Base-by-base conservation (phyloP, 2,113 vertebrate species). In the Telmatochromis sp. region DNA sequence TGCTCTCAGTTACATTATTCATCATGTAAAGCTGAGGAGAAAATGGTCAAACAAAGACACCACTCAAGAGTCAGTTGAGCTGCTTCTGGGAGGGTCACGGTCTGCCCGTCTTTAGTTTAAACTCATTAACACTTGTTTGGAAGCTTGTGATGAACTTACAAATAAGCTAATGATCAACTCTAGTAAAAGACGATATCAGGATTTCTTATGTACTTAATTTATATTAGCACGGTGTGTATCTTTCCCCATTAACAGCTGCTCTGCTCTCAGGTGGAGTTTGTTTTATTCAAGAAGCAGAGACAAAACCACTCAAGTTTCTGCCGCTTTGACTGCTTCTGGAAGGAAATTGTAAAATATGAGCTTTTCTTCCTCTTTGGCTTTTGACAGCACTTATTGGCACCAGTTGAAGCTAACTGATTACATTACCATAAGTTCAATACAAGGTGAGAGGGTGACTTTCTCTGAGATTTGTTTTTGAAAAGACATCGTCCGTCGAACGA, bases 401-500 rank as follows among this genome's bases (percentile, higher is more conserved):
- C 42, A 78, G 42, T 12, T 78, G 71, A 78, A 78, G 21, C 68
- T 19, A 50, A 78, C 9, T 31, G 45, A 4, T 78, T 8, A 78
- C 15, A 78, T 78, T 78, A 50, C 1, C 71, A 8, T 13, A 50
- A 12, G 15, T n/a, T 78, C 42, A 78, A 51, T 31, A 50, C 26
- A 78, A 78, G 10, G 26, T 51, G 73, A 51, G 71, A 28, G 23
- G 28, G 23, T 19, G 42, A 26, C 23, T 19, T 2, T 75, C 42
- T 28, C 21, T 17, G 40, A 73, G 14, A 50, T 50, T 8, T 78
- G 71, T 13, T 78, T 50, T 78, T 50, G 42, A 78, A 78, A 78
- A 50, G 71, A 50, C 15, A 31, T n/a, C 7, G 1, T 6, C 4
- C 3, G 0, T 0, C 0, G 15, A 51, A 78, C 0, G 4, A 78